A percentile compares a stretch with the other conserved stretches of the same genome.
phyloP scores from a whole-genome alignment of 2,888 invertebrate genomes.

The Deilephila porcellus region DNA sequence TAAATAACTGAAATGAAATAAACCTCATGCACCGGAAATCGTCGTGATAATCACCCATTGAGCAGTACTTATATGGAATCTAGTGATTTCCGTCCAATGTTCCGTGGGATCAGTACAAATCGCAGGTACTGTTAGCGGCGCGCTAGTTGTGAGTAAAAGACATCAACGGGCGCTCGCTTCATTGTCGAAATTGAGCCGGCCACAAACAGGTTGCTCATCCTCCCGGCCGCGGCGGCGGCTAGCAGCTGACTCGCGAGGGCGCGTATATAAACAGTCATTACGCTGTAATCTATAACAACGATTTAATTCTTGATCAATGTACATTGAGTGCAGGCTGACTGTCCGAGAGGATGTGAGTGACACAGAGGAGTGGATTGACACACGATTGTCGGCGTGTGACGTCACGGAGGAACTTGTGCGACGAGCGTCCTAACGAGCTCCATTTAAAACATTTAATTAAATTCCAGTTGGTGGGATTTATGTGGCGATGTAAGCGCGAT shows the following conservation, averaged over 20 bases:
- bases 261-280: no score
- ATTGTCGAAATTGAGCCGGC: not conserved
- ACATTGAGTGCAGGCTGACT: no score
- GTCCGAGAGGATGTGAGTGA: not conserved
- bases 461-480: conserved; percentile 25
- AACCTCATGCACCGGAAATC: no score
- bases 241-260: no score
- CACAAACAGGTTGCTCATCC: not conserved
- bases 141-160: conserved; percentile 43
- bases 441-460: conserved; percentile 31
- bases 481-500: not conserved
- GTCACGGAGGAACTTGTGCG: not conserved
- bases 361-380: not conserved
- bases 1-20: no score
- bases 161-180: conserved; percentile 46
- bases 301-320: no score
- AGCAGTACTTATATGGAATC: no score
- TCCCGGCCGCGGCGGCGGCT: not conserved
- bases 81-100: no score
- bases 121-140: not conserved
- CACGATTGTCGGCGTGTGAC: not conserved
- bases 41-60: no score
- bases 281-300: no score
- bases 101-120: no score
- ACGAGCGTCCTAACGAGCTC: conserved; percentile 21